These are phyloP conservation scores for Epinephelus malabaricus DNA, from an alignment of 2,797 vertebrate genomes.

Conservation along the genomic window DNA sequence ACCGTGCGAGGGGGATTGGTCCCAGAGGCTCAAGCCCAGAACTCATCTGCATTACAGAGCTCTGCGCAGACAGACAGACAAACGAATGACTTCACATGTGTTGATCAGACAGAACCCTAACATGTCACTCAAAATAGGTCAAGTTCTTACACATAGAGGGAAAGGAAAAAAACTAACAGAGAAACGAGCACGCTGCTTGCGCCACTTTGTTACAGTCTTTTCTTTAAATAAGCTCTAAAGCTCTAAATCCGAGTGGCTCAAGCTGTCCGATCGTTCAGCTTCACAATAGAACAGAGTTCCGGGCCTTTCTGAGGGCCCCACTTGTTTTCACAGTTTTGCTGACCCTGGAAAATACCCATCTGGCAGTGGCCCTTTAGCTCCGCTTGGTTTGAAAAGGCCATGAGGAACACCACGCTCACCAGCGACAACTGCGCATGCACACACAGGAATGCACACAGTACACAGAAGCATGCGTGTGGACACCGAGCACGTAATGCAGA, in stretches of 20 bases:
- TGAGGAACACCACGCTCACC: conserved; percentile 50
- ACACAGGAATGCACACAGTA: conserved; percentile 52
- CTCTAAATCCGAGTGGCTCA: conserved; percentile 83
- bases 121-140: conserved; percentile 49
- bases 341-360: conserved; percentile 84
- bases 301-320: conserved; percentile 79
- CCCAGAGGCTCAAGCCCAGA: conserved; percentile 23
- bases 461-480: conserved; percentile 41
- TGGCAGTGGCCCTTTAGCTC: conserved; percentile 75
- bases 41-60: conserved; percentile 56
- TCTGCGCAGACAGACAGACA: conserved; percentile 15
- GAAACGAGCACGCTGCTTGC: conserved; percentile 66
- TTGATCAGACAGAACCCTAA: conserved; percentile 30
- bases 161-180: conserved; percentile 33
- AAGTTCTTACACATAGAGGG: conserved; percentile 30
- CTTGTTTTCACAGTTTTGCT: conserved; percentile 85
- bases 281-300: conserved; percentile 79
- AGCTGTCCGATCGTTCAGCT: conserved; percentile 76
- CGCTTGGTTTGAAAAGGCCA: conserved; percentile 65
- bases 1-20: background rate
- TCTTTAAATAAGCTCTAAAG: conserved; percentile 82
- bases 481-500: conserved; percentile 12
- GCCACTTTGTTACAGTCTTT: conserved; percentile 77
- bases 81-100: conserved; percentile 29
- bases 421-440: conserved; percentile 58